Evolutionary conservation across 2,113 vertebrate species (phyloP).

Genomic region (Tragelaphus strepsiceros): DNA sequence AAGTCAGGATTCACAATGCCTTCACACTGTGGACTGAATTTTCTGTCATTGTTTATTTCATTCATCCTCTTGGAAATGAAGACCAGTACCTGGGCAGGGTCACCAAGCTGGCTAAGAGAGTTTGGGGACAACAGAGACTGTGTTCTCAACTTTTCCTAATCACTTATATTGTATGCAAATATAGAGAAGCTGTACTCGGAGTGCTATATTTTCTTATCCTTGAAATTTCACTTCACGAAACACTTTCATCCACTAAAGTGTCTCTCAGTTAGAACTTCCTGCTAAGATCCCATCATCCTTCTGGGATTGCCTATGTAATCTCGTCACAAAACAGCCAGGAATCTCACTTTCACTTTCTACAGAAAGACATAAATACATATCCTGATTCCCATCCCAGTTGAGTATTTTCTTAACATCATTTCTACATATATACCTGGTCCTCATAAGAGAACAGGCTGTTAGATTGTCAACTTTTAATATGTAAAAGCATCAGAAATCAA

Average conservation of each 20-base stretch:
- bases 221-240: background rate
- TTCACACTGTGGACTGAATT: background rate
- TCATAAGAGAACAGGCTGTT: background rate
- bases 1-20: background rate
- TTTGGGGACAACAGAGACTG: no score
- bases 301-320: background rate
- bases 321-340: background rate
- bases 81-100: background rate
- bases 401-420: background rate
- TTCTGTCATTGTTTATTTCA: background rate
- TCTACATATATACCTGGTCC: background rate
- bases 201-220: background rate
- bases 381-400: background rate
- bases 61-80: background rate
- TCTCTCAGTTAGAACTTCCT: background rate
- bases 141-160: background rate
- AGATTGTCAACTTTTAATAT: background rate
- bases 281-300: background rate
- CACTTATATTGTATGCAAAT: background rate
- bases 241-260: background rate
- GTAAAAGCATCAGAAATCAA: background rate
- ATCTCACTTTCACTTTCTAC: background rate
- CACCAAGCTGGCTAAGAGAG: background rate
- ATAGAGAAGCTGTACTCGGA: background rate
- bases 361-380: background rate